Evolutionary conservation across 2,888 invertebrate species (phyloP).

Genomic region (Homarus gammarus): DNA sequence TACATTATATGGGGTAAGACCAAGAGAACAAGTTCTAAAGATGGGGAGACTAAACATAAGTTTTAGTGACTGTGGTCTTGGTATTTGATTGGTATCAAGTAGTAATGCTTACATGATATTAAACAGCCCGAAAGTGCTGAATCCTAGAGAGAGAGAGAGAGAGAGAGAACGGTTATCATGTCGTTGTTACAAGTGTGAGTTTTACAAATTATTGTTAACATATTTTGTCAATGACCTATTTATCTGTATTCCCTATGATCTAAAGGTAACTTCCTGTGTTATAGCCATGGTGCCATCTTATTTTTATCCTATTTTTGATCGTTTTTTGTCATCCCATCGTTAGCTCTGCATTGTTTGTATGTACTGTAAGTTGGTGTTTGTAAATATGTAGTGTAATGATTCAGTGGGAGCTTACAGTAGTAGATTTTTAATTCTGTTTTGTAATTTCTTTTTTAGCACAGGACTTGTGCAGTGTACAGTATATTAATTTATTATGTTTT

Average conservation of each 20-base stretch:
- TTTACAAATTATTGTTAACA: slow-evolving; percentile 73
- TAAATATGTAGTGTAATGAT: slow-evolving; percentile 62
- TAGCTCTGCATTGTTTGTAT: slow-evolving; percentile 61
- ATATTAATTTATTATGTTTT: slow-evolving; percentile 63
- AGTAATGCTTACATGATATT: slow-evolving; percentile 18
- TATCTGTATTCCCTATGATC: slow-evolving; percentile 64
- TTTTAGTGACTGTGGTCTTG: neutral
- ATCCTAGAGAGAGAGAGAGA: slow-evolving; percentile 35
- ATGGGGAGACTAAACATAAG: neutral
- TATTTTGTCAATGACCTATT: slow-evolving; percentile 72
- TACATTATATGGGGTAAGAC: neutral
- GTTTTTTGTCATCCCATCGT: slow-evolving; percentile 5
- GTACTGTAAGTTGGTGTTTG: slow-evolving; percentile 49
- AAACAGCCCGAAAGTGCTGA: slow-evolving; percentile 31
- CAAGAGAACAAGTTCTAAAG: neutral
- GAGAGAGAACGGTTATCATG: slow-evolving; percentile 56
- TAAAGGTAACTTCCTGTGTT: slow-evolving; percentile 38
- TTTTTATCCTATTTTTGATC: slow-evolving; percentile 19
- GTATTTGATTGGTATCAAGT: neutral
- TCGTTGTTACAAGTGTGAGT: slow-evolving; percentile 71
- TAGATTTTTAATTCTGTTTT: slow-evolving; percentile 26
- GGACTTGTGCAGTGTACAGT: slow-evolving; percentile 62
- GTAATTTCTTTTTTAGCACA: slow-evolving; percentile 28
- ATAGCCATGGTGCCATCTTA: slow-evolving; percentile 65
- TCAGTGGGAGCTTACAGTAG: slow-evolving; percentile 49